Evolutionary conservation across 2,797 vertebrate genomes (phyloP).

Genomic region (Sitta carolinensis): DNA sequence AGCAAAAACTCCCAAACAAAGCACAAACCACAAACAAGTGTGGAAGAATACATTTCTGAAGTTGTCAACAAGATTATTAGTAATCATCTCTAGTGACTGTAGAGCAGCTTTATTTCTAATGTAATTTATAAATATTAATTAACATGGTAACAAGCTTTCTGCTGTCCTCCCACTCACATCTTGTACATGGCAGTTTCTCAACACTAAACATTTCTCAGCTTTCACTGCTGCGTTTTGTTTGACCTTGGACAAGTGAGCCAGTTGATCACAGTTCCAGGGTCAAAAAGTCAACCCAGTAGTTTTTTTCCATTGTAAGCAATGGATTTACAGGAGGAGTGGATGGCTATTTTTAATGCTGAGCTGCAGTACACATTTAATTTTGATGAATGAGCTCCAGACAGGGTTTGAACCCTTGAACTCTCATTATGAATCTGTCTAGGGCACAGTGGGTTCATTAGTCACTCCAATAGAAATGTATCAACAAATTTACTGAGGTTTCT

Average conservation of each 20-base stretch:
- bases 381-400: constrained; percentile 66
- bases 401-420: constrained; percentile 72
- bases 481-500: constrained; percentile 61
- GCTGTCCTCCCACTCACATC: not conserved
- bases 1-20: not conserved
- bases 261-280: constrained; percentile 45
- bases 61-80: not conserved
- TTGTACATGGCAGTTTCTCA: not conserved
- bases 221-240: constrained; percentile 37
- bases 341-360: constrained; percentile 53
- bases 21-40: not conserved
- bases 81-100: not conserved
- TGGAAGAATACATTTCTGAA: not conserved
- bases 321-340: constrained; percentile 40
- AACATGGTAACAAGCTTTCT: not conserved
- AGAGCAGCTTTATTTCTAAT: not conserved
- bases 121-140: constrained; percentile 12
- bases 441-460: constrained; percentile 68
- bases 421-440: constrained; percentile 71
- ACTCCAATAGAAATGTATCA: constrained; percentile 59
- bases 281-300: constrained; percentile 38
- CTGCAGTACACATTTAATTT: constrained; percentile 61
- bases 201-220: not conserved
- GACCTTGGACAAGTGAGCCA: constrained; percentile 41
- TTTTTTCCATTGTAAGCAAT: constrained; percentile 43